phyloP scores from a whole-genome alignment of 2,113 vertebrate genomes.

The Onychostoma macrolepis region DNA sequence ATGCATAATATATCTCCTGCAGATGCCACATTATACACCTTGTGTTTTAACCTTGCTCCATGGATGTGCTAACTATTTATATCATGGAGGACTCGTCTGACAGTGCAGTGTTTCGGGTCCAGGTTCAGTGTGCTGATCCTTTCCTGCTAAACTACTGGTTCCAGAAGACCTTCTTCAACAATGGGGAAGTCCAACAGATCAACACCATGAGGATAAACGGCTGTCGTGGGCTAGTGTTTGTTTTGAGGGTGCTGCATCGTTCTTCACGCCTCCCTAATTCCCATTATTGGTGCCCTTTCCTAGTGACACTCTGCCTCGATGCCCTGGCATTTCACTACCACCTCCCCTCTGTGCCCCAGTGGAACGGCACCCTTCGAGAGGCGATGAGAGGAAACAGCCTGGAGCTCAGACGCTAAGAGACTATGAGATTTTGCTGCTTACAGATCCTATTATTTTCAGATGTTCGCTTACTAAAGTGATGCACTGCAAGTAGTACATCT shows the following conservation, averaged over 20 bases:
- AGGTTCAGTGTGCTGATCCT: slow-evolving; percentile 49
- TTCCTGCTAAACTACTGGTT: slow-evolving; percentile 58
- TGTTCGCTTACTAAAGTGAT: background rate
- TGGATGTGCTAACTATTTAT: slow-evolving; percentile 55
- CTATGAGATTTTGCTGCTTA: background rate
- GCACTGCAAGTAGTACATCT: slow-evolving; percentile 58
- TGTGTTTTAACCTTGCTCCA: background rate
- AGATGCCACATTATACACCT: background rate
- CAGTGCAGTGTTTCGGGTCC: slow-evolving; percentile 56
- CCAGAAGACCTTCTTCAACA: slow-evolving; percentile 60
- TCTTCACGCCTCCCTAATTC: slow-evolving; percentile 57
- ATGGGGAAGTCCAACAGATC: slow-evolving; percentile 63
- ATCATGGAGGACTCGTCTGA: slow-evolving; percentile 54
- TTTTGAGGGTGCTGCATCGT: slow-evolving; percentile 61
- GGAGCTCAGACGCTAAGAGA: slow-evolving; percentile 52
- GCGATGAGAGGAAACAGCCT: slow-evolving; percentile 61
- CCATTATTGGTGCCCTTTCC: slow-evolving; percentile 65
- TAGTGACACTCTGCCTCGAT: slow-evolving; percentile 62
- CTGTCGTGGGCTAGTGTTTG: slow-evolving; percentile 54
- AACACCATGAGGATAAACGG: slow-evolving; percentile 43
- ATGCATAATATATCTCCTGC: background rate
- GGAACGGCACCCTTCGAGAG: slow-evolving; percentile 58
- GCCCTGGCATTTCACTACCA: slow-evolving; percentile 59
- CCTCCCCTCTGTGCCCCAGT: slow-evolving; percentile 51
- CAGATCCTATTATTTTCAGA: background rate